Percentiles rank a stretch among this genome's conserved stretches.
phyloP scores from a whole-genome alignment of 1,140 invertebrate species.

The Mylabris phalerata region DNA sequence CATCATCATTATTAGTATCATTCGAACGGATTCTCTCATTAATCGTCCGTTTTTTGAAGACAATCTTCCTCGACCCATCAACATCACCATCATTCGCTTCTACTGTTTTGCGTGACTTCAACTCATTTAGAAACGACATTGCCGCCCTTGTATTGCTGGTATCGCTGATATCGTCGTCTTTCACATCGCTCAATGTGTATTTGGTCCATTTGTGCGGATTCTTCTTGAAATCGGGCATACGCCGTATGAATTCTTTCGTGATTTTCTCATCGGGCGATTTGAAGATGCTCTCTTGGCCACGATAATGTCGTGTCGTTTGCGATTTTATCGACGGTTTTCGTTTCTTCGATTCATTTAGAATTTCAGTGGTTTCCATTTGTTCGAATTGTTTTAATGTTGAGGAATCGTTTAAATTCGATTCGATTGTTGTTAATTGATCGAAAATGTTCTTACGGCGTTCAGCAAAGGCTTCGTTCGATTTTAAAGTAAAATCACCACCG shows the following conservation, averaged over 20 bases:
- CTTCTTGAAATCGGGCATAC: constrained; percentile 59
- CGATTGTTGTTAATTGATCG: constrained; percentile 36
- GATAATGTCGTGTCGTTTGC: constrained; percentile 50
- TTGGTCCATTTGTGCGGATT: constrained; percentile 73
- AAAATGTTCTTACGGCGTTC: constrained; percentile 42
- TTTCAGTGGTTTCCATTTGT: constrained; percentile 37
- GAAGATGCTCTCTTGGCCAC: constrained; percentile 69
- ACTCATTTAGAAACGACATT: constrained; percentile 59
- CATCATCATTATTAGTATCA: neutral
- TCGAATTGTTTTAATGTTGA: constrained; percentile 15
- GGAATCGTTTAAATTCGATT: constrained; percentile 33
- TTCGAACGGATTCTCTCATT: constrained; percentile 24
- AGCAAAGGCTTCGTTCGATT: constrained; percentile 25
- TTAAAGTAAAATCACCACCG: constrained; percentile 12
- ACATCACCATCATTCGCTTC: constrained; percentile 23
- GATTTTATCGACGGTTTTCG: constrained; percentile 5
- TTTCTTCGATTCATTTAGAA: constrained; percentile 15
- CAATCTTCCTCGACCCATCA: constrained; percentile 25
- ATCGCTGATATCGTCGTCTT: constrained; percentile 63
- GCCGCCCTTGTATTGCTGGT: constrained; percentile 64
- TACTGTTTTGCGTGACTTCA: constrained; percentile 47
- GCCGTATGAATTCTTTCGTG: constrained; percentile 34
- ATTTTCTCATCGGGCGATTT: constrained; percentile 59
- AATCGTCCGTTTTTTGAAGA: constrained; percentile 26
- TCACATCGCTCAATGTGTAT: constrained; percentile 66